Percentiles rank a stretch among this genome's conserved stretches.
phyloP scores from a whole-genome alignment of 2,113 vertebrate species.

The Amphiprion ocellaris region DNA sequence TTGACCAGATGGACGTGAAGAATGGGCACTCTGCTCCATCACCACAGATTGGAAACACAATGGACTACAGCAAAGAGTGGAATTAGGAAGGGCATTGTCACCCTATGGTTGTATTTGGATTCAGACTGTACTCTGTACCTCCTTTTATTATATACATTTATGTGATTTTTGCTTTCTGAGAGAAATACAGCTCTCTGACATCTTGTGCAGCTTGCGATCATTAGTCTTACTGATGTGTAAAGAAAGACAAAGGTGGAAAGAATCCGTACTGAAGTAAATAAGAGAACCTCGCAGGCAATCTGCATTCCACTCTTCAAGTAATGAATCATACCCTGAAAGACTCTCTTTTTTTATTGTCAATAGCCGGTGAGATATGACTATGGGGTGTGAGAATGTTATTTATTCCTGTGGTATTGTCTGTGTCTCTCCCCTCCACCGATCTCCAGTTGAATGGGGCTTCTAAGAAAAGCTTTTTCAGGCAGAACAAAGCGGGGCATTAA shows the following conservation, averaged over 20 bases:
- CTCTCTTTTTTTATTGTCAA: slow-evolving; percentile 64
- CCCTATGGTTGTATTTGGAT: slow-evolving; percentile 36
- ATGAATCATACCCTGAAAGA: slow-evolving; percentile 70
- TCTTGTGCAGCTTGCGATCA: slow-evolving; percentile 26
- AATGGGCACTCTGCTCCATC: slow-evolving; percentile 54
- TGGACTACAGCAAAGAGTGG: slow-evolving; percentile 28
- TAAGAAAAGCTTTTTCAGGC: slow-evolving; percentile 71
- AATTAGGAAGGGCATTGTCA: slow-evolving; percentile 29
- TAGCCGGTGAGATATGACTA: slow-evolving; percentile 65
- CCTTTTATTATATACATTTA: not conserved
- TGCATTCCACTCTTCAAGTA: slow-evolving; percentile 53
- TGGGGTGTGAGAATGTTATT: slow-evolving; percentile 65
- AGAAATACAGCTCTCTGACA: slow-evolving; percentile 21
- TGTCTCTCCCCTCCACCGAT: slow-evolving; percentile 57
- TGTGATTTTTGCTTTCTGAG: slow-evolving; percentile 18
- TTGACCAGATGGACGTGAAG: slow-evolving; percentile 61
- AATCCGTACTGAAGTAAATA: slow-evolving; percentile 42
- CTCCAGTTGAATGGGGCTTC: slow-evolving; percentile 71
- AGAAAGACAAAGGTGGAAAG: slow-evolving; percentile 46
- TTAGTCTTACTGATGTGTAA: slow-evolving; percentile 42
- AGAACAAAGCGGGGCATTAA: slow-evolving; percentile 78
- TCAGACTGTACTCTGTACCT: not conserved
- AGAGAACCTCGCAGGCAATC: slow-evolving; percentile 51
- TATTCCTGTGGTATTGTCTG: slow-evolving; percentile 75
- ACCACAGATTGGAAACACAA: slow-evolving; percentile 52